Evolutionary conservation across 1,140 invertebrate genomes (phyloP).

Genomic region (Holcopasites calliopsidis): DNA sequence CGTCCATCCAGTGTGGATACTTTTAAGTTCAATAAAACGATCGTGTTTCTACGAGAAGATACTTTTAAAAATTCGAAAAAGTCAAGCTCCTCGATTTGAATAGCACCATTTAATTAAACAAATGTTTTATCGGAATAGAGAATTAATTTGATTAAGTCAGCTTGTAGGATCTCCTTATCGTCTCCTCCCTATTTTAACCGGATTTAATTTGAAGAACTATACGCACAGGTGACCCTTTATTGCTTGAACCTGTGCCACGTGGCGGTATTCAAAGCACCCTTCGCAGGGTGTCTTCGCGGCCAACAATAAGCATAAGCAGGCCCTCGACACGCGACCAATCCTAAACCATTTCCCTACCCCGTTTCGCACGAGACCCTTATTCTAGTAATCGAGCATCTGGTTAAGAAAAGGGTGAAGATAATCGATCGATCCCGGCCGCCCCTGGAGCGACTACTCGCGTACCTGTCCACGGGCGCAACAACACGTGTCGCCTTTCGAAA

Average conservation of each 20-base stretch:
- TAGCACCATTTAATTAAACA: no score
- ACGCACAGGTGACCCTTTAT: background rate
- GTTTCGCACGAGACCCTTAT: constrained; percentile 57
- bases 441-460: constrained; percentile 42
- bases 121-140: no score
- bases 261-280: constrained; percentile 66
- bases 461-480: constrained; percentile 53
- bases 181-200: no score
- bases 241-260: constrained; percentile 52
- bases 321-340: constrained; percentile 69
- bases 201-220: background rate
- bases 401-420: constrained; percentile 74
- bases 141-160: no score
- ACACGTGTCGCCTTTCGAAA: constrained; percentile 53
- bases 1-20: no score
- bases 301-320: constrained; percentile 75
- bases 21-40: no score
- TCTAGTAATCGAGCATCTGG: constrained; percentile 63
- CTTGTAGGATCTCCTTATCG: no score
- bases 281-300: constrained; percentile 63
- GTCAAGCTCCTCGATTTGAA: no score
- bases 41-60: no score
- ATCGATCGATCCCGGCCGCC: constrained; percentile 65
- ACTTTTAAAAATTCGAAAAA: no score
- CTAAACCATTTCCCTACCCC: constrained; percentile 62